Evolutionary conservation across 2,113 vertebrate genomes (phyloP), one percentile per base, ranked within the genome.

Genomic region (Thamnaconus septentrionalis): DNA sequence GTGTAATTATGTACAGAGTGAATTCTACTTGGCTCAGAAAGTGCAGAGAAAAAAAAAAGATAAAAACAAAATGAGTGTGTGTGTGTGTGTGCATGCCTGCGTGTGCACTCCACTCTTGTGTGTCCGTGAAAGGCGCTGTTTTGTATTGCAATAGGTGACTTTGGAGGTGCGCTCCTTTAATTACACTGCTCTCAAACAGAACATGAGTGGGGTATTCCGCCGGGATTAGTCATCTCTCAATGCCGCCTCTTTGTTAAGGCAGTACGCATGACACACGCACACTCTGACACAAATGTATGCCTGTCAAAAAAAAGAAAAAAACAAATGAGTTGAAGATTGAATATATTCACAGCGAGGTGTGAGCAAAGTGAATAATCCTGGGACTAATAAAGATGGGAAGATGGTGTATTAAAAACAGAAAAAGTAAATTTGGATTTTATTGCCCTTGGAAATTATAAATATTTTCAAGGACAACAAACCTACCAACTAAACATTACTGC

Each of bases 101-200:
- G 18, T 31, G 18, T 31, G 18, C 18, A 2, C 52, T 62, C 0
- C 3, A 53, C 53, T 51, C 52, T 9, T 69, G 56, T 10, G 49
- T 63, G 64, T 76, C 78, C 86, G 78, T 80, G 82, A 84, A 71
- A 87, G 89, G 1, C 2, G 18, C 18, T 90, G 89, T 91, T 91
- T 88, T 83, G 85, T 90, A 87, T 89, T 91, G 85, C 91, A 91
- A 91, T 86, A 85, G 87, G 87, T 88, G 90, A 90, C 87, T 90
- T 91, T 81, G 87, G 87, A 87, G 85, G 78, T 90, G 87, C 58
- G 71, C 71, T 86, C 82, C 85, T 92, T 91, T 93, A 93, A 93
- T 93, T 93, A 92, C 84, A 68, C 83, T 66, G 81, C 89, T 91
- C 89, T 93, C 88, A 90, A 92, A 90, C 87, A 92, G 89, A 91